phyloP scores from a whole-genome alignment of 2,797 vertebrate species.

The Mus spretus region DNA sequence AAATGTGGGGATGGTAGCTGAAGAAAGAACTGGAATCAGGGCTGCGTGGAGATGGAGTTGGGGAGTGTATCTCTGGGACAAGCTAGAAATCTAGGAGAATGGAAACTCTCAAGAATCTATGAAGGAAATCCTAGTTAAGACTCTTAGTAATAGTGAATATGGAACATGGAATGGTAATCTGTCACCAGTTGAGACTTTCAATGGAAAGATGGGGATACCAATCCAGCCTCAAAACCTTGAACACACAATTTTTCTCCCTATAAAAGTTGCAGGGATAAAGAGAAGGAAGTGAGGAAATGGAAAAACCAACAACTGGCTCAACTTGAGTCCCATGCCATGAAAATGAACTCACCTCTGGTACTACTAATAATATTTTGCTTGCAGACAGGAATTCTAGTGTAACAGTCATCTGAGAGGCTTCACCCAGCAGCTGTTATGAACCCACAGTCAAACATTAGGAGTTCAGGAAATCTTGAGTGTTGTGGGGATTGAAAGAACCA shows the following conservation, averaged over 20 bases:
- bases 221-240: not conserved
- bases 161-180: not conserved
- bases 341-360: not conserved
- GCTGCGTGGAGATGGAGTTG: not conserved
- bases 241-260: not conserved
- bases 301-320: not conserved
- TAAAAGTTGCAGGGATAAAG: not conserved
- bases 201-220: not conserved
- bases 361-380: not conserved
- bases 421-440: not conserved
- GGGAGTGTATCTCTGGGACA: not conserved
- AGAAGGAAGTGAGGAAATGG: not conserved
- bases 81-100: not conserved
- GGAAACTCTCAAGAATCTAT: not conserved
- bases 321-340: not conserved
- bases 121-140: not conserved
- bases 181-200: not conserved
- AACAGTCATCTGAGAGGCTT: not conserved
- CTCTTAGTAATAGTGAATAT: not conserved
- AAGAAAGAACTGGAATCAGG: not conserved
- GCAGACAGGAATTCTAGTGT: not conserved
- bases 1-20: not conserved
- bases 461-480: not conserved
- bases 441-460: not conserved
- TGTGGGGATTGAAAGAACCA: not conserved